Evolutionary conservation across 2,113 vertebrate genomes (phyloP), one percentile per base, ranked within the genome.

Genomic region (Notarius lentiginosus): DNA sequence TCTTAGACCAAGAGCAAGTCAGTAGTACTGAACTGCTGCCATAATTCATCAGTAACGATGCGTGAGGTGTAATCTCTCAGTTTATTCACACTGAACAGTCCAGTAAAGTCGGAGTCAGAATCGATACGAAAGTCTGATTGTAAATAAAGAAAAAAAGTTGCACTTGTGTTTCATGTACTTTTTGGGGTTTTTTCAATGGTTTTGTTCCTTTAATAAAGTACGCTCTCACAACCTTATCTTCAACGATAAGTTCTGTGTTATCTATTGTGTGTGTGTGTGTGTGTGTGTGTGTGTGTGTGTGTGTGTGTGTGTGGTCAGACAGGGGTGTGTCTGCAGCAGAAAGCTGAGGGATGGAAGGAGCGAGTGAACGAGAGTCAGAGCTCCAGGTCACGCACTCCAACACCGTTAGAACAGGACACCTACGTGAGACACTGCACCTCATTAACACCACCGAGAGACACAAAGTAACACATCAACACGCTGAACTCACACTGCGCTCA

Each of bases 271-370:
- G 66, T 75, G 18, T 60, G 15, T 89, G 75, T 91, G 14, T 81
- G 56, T 60, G 80, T 34, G 20, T 66, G 66, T 75, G 18, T 60
- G 15, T 89, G 75, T 91, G 14, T 81, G 56, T 60, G 80, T 34
- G 20, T 66, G 66, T 75, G 18, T 60, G 15, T 89, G 75, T 91
- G 14, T 81, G 56, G n/a, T 84, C 94, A 96, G 95, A 94, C 94
- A 5, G 95, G 94, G 53, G 75, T 82, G 0, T 92, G 95, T 82
- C 93, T 95, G 12, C 95, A 95, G 90, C 93, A 94, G 76, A 95
- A 93, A 87, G 92, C 94, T 1, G 95, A 96, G 0, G 94, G 95
- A 63, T 95, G 95, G 95, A 95, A 95, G 87, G 94, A 95, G 86
- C 92, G 92, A 91, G 94, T 96, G 84, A 95, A 92, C 1, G 95